Evolutionary conservation across 2,113 vertebrate species (phyloP), one percentile per base, ranked within the genome.

Genomic region (Ptilonorhynchus violaceus): DNA sequence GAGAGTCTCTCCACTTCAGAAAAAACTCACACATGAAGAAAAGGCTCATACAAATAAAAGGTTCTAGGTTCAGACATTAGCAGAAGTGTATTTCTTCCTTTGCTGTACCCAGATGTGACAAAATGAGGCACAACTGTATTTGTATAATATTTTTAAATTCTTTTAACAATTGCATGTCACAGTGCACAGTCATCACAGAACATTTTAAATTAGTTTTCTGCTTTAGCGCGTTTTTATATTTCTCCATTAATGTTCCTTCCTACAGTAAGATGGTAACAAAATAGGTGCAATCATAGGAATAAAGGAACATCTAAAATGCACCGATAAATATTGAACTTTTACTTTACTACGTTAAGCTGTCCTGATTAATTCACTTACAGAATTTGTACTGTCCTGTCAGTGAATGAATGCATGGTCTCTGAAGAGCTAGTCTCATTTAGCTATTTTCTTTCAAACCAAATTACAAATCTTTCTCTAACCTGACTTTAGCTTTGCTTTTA

Each of bases 111-210:
- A 7, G 50, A 21, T 7, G 30, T 94, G 93, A 94, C 77, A 92
- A 85, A 85, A 96, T 39, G 44, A 97, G 92, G 85, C 91, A 95
- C 25, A 88, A 70, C n/a, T 58, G 52, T n/a, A 37, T 92, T 85
- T 90, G 69, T n/a, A 24, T n/a, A 50, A 14, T 69, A 16, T 87
- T 95, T 93, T 93, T 3, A 87, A 95, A 84, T 91, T 93, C 25
- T 68, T 87, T 90, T 95, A 95, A 94, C 85, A 92, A 59, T 92
- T 86, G 55, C 4, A 2, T 96, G 88, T 96, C 78, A 85, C 31
- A 37, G 31, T 62, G 72, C 78, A 93, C n/a, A 85, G 21, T 75
- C 81, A 49, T 88, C 94, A 95, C 42, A 88, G 67, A 95, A 90
- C 76, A 93, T 92, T 83, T 90, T 52, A 92, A 46, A 94, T 86